A percentile compares a stretch with the other conserved stretches of the same genome.
Evolutionary conservation across 2,888 invertebrate genomes (phyloP).

Genomic region (Agrotis puta): DNA sequence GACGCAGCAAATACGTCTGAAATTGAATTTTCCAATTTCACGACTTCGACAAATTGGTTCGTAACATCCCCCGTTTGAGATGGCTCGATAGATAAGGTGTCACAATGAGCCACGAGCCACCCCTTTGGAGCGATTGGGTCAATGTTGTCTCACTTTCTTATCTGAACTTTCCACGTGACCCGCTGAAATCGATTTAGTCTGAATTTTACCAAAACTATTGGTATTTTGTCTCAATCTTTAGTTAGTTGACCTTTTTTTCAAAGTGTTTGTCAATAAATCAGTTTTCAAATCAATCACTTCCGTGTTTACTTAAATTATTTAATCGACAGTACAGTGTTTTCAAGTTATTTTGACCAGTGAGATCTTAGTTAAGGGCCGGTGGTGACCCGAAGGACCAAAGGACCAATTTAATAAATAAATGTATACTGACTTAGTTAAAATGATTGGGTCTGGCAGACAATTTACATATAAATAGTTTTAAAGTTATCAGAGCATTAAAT

Average conservation of each 20-base stretch:
- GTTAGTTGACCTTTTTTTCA: not conserved
- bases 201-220: not conserved
- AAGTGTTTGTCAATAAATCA: not conserved
- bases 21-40: conserved; percentile 70
- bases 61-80: conserved; percentile 64
- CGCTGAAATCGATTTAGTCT: conserved; percentile 62
- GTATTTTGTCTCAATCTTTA: not conserved
- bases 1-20: conserved; percentile 30
- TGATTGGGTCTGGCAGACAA: conserved; percentile 32
- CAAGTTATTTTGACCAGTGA: not conserved
- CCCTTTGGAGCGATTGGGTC: conserved; percentile 66
- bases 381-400: conserved; percentile 18
- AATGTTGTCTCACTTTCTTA: conserved; percentile 74
- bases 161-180: conserved; percentile 70
- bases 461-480: conserved; percentile 53
- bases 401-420: conserved; percentile 20
- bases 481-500: conserved; percentile 46
- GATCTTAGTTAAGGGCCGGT: not conserved
- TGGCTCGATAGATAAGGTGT: conserved; percentile 60
- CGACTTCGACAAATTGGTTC: conserved; percentile 73
- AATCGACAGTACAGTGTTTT: not conserved
- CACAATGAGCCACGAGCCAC: conserved; percentile 52
- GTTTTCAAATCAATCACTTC: too few relatives aligned
- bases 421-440: conserved; percentile 36
- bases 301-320: not conserved